A percentile compares a stretch with the other conserved stretches of the same genome.
phyloP scores from a whole-genome alignment of 1,140 invertebrate genomes.

The Bombyx mandarina region DNA sequence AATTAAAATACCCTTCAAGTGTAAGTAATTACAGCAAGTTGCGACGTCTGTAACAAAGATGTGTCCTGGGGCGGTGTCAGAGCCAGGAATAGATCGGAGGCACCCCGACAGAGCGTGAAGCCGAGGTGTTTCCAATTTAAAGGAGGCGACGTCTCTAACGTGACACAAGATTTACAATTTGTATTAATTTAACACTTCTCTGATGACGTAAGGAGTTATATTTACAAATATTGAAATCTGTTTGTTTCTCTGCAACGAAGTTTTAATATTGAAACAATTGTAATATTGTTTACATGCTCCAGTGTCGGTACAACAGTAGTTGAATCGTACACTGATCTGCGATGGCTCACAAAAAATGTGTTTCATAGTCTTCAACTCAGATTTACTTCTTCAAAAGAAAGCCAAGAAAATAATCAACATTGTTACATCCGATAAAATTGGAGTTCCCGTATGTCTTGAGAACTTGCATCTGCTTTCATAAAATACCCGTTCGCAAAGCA shows the following conservation, averaged over 20 bases:
- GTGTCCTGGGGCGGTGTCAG: conserved; percentile 45
- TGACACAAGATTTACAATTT: conserved; percentile 48
- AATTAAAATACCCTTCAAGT: conserved; percentile 36
- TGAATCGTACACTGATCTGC: too few relatives aligned
- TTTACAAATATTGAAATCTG: conserved; percentile 29
- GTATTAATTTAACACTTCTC: conserved; percentile 52
- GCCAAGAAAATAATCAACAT: too few relatives aligned
- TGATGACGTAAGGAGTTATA: conserved; percentile 50
- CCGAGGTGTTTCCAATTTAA: conserved; percentile 56
- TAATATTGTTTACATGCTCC: not conserved
- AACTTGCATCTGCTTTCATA: not conserved
- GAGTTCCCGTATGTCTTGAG: conserved; percentile 7
- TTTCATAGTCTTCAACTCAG: too few relatives aligned
- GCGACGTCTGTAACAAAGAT: conserved; percentile 44
- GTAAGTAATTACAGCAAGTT: conserved; percentile 56
- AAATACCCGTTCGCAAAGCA: too few relatives aligned
- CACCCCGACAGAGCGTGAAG: conserved; percentile 24
- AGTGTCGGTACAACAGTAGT: too few relatives aligned
- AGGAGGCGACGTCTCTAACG: conserved; percentile 31
- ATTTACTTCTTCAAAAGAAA: too few relatives aligned
- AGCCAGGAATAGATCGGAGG: conserved; percentile 50
- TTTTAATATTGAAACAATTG: not conserved
- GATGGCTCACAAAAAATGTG: too few relatives aligned
- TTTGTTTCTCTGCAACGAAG: not conserved
- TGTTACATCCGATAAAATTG: too few relatives aligned